Evolutionary conservation across 2,797 vertebrate genomes (phyloP), one percentile per base, ranked within the genome.

Genomic region (Streptopelia turtur): DNA sequence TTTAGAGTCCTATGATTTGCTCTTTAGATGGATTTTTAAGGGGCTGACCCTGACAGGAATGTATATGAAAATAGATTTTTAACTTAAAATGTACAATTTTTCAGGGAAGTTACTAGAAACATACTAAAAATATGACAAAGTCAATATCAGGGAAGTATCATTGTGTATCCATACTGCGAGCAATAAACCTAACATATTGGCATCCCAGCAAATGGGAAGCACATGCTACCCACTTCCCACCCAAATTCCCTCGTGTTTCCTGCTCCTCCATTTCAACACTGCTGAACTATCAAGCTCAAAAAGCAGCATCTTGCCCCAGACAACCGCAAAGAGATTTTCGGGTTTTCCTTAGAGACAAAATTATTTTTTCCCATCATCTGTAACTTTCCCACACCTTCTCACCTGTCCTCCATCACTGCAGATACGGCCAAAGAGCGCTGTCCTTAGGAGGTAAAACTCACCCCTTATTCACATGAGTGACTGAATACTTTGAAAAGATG

Each of bases 1-100:
- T 93, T 87, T 43, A 92, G 79, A 94, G 53, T 33, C 49, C 41
- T 10, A 13, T 76, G 35, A 83, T 92, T 95, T 93, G 72, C n/a
- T 86, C 56, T 89, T 69, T 83, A 85, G 84, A 94, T 81, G 69
- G 84, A 83, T 93, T 96, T 93, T 89, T 82, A 96, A 89, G 87
- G 85, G 30, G 37, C 37, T 93, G 78, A 50, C 33, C 93, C 25
- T 28, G 21, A 84, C 50, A 61, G 50, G 20, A 94, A 94, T 4
- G 1, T 35, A 50, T 21, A 60, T 35, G 31, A 69, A 71, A 72
- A 63, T 35, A 92, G n/a, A 92, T 77, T 80, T 84, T 90, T n/a
- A 68, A 76, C 18, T 33, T 61, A 61, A 90, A 87, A 77, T 3
- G 1, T 21, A 30, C 10, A 4, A 14, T 28, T 92, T 89, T 85